Conservation (phyloP, 2,797 vertebrate species). For the Etheostoma perlongum region DNA sequence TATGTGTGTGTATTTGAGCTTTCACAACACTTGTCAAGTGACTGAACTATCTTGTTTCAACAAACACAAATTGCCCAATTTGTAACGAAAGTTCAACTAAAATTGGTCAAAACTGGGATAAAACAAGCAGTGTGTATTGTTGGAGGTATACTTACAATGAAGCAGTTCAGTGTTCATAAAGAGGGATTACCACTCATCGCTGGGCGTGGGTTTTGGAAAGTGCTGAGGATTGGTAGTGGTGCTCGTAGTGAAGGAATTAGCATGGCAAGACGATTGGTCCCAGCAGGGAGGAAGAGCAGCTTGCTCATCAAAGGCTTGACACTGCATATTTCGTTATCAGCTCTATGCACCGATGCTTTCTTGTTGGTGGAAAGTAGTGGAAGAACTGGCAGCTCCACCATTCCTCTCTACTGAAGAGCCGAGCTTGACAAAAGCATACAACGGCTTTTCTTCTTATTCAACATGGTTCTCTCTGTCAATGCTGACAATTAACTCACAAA, state of each 20-base stretch:
- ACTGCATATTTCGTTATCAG: slow-evolving; percentile 73
- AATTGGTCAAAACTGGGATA: background rate
- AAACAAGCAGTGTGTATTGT: slow-evolving; percentile 1
- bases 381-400: slow-evolving; percentile 41
- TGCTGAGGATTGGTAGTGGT: slow-evolving; percentile 21
- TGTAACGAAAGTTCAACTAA: background rate
- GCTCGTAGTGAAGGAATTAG: slow-evolving; percentile 46
- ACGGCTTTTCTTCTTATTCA: slow-evolving; percentile 28
- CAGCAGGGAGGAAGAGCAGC: slow-evolving; percentile 50
- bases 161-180: slow-evolving; percentile 29
- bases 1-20: background rate
- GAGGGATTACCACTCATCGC: slow-evolving; percentile 38
- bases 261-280: slow-evolving; percentile 47
- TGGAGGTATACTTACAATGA: slow-evolving; percentile 29
- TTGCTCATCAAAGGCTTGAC: slow-evolving; percentile 72
- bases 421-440: slow-evolving; percentile 14
- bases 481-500: slow-evolving; percentile 14
- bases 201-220: slow-evolving; percentile 28
- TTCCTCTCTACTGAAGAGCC: slow-evolving; percentile 34
- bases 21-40: background rate
- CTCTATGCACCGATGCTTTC: slow-evolving; percentile 56
- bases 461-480: background rate
- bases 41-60: background rate
- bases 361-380: slow-evolving; percentile 53
- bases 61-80: background rate